Percentiles rank a stretch among this genome's conserved stretches.
Evolutionary conservation across 2,113 vertebrate species (phyloP).

Genomic region (Chaenogobius annularis): DNA sequence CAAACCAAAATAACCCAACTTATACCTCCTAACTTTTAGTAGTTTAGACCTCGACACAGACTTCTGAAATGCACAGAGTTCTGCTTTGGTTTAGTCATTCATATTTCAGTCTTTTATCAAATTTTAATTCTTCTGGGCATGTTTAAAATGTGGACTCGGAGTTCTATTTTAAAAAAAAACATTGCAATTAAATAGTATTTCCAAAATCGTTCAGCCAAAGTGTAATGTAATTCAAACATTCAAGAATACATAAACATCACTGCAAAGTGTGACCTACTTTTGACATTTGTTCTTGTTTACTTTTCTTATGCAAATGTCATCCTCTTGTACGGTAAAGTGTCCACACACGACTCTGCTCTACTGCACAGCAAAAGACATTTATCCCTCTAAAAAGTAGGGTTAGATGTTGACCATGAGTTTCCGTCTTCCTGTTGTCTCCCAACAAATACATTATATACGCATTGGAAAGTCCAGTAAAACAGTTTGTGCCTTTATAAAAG

Average conservation of each 20-base stretch:
- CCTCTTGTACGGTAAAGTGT: not conserved
- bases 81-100: not conserved
- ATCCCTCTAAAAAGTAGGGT: not conserved
- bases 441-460: not conserved
- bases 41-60: not conserved
- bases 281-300: too few species aligned
- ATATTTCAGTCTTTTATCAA: not conserved
- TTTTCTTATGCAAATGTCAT: not conserved
- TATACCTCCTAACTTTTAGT: not conserved
- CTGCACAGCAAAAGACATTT: not conserved
- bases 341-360: not conserved
- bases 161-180: too few species aligned
- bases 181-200: too few species aligned
- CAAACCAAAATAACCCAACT: not conserved
- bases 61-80: not conserved
- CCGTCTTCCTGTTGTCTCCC: not conserved
- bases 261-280: too few species aligned
- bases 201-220: not conserved
- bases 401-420: not conserved
- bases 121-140: not conserved
- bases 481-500: conserved; percentile 18
- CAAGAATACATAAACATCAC: not conserved
- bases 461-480: not conserved
- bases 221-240: not conserved
- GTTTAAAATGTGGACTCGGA: too few species aligned